Evolutionary conservation across 2,113 vertebrate species (phyloP).

Genomic region (Microtus oregoni): DNA sequence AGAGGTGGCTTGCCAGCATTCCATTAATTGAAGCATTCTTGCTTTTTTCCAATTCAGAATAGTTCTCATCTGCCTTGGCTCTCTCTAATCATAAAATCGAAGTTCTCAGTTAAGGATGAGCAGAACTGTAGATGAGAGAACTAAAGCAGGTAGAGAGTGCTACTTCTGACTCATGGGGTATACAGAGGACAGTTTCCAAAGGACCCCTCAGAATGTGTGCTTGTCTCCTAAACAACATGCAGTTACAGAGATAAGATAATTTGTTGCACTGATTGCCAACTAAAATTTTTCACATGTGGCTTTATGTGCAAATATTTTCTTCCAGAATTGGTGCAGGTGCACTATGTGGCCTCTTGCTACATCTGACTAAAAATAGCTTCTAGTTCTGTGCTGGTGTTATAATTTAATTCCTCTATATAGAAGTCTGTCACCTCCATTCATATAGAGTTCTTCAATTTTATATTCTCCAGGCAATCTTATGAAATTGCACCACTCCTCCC

Average conservation of each 20-base stretch:
- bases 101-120: constrained; percentile 61
- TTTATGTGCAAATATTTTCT: constrained; percentile 60
- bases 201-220: not conserved
- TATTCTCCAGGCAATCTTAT: constrained; percentile 61
- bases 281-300: not conserved
- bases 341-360: constrained; percentile 38
- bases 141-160: constrained; percentile 71
- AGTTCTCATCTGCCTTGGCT: constrained; percentile 83
- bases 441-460: constrained; percentile 62
- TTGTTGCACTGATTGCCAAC: not conserved
- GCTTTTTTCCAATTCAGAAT: constrained; percentile 83
- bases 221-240: not conserved
- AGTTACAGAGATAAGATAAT: constrained; percentile 44
- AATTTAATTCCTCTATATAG: constrained; percentile 82
- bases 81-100: constrained; percentile 76
- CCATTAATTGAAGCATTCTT: constrained; percentile 83
- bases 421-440: constrained; percentile 68
- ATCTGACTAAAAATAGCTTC: constrained; percentile 79
- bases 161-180: constrained; percentile 58
- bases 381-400: constrained; percentile 77
- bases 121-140: constrained; percentile 67
- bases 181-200: constrained; percentile 16
- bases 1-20: constrained; percentile 79
- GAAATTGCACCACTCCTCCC: constrained; percentile 48
- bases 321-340: constrained; percentile 36